Base-by-base conservation (phyloP, 2,888 invertebrate genomes). In the Oegoconia quadripuncta region DNA sequence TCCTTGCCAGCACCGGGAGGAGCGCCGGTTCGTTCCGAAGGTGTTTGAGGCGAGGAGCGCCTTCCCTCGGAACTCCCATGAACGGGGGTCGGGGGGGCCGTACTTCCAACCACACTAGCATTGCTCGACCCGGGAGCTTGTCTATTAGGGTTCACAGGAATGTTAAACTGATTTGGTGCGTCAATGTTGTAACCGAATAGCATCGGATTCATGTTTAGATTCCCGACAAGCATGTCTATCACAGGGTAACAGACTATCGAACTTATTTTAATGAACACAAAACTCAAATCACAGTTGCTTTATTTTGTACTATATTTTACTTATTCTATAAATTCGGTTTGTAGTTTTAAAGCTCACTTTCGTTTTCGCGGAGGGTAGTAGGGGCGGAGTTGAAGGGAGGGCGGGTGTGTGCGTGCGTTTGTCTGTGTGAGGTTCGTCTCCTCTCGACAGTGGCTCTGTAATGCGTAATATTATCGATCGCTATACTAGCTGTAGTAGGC, bases 391-490 rank as follows among this genome's bases (percentile, higher is more conserved):
- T 66, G 73, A 63, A 48, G 72, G 47, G 63, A 44, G 59, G 43
- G 71, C 44, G 47, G 34, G 74, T 64, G 74, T 64, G 74, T 66
- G 71, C 62, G 74, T 61, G 49, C 38, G 59, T 38, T 44, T 55
- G 52, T 58, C 59, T 64, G 62, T 57, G 60, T 62, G 61, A 60
- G 55, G 60, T 57, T 64, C 67, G 59, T 65, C 69, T 64, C 69
- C 47, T 46, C 51, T 46, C 48, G 50, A 50, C 59, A 70, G 75
- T 69, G 72, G 67, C 64, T 64, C 69, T 68, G 78, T 86, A 86
- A 84, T 81, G 87, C 88, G 88, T 88, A 86, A 82, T 87, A 80
- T 70, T 88, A 88, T 88, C 86, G 88, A 88, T 88, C 87, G 74
- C 67, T 70, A 82, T 84, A 83, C 73, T 79, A 80, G 74, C 74